Conservation (phyloP, 2,797 vertebrate species). For the Artibeus lituratus region DNA sequence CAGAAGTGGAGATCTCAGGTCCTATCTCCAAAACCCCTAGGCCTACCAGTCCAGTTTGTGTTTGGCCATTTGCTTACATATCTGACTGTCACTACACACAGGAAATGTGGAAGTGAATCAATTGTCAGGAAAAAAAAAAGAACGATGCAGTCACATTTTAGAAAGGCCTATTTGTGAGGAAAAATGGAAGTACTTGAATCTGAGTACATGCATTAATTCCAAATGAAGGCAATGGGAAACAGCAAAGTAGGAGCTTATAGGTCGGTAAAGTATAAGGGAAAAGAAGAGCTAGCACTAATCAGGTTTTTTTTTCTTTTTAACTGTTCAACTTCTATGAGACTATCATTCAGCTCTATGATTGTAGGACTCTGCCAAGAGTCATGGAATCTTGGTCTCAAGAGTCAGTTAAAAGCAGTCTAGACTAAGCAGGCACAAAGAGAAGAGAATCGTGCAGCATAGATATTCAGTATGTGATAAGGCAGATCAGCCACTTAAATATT, state of each 20-base stretch:
- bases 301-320: background rate
- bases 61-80: background rate
- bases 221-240: background rate
- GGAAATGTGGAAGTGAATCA: background rate
- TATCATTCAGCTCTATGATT: background rate
- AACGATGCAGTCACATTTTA: background rate
- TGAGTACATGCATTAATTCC: background rate
- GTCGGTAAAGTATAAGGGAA: background rate
- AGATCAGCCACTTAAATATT: background rate
- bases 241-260: background rate
- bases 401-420: background rate
- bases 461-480: background rate
- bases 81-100: background rate
- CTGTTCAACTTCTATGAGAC: background rate
- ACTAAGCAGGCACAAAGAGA: background rate
- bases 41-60: background rate
- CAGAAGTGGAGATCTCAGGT: background rate
- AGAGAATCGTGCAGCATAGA: background rate
- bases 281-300: background rate
- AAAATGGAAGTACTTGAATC: background rate
- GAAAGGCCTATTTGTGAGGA: background rate
- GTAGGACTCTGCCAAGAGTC: background rate
- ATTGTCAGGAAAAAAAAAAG: background rate
- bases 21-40: background rate
- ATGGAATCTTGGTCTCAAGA: background rate